Conservation (phyloP, 2,113 vertebrate species). For the Cryptoleucopteryx plumbea region DNA sequence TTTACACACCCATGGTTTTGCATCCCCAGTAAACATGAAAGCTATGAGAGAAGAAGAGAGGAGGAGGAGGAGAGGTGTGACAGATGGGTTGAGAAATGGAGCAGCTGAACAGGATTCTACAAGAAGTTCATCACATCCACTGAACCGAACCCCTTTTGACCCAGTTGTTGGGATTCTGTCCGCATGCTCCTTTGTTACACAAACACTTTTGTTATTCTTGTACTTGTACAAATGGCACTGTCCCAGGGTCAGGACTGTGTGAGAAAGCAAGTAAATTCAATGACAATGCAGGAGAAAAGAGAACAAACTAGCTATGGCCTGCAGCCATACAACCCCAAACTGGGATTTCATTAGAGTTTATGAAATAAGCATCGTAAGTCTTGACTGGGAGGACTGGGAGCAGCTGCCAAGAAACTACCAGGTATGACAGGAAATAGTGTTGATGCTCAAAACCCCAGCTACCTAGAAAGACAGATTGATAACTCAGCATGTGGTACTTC, state of each 20-base stretch:
- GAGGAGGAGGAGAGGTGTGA: neutral
- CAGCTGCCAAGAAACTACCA: neutral
- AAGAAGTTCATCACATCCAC: neutral
- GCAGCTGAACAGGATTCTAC: neutral
- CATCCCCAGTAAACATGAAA: neutral
- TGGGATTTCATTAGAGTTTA: neutral
- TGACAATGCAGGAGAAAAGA: neutral
- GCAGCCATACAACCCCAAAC: neutral
- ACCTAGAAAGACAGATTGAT: neutral
- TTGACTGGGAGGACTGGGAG: neutral
- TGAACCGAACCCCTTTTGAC: neutral
- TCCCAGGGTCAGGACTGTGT: neutral
- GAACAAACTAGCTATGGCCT: neutral
- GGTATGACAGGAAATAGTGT: neutral
- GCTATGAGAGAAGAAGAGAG: neutral
- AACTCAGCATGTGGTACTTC: neutral
- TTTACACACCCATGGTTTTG: neutral
- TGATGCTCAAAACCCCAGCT: neutral
- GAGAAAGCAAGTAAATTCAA: neutral
- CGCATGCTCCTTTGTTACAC: neutral
- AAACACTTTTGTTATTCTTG: neutral
- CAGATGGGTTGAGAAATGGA: neutral
- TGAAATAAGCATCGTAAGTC: neutral
- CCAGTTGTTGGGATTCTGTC: neutral
- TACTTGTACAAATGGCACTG: neutral